Base-by-base conservation (phyloP, 2,888 invertebrate genomes). In the Helicoverpa assulta region DNA sequence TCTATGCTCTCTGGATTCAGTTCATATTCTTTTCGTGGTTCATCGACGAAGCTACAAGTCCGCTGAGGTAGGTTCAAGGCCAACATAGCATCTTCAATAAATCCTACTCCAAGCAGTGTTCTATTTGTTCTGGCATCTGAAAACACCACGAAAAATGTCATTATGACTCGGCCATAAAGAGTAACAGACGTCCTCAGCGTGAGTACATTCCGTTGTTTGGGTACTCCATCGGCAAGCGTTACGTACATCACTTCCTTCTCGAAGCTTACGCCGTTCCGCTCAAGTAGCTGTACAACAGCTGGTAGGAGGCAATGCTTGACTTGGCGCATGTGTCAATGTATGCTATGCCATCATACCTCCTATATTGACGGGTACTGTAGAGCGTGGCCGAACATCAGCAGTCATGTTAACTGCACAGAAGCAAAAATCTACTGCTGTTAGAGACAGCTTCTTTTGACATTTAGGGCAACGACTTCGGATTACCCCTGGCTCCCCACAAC, bases 401-500 rank as follows among this genome's bases (percentile, higher is more conserved):
- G n/a, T 26, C 26, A 26, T 26, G 26, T 26, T 26, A 26, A 4
- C 4, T 26, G 26, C 26, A 26, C 26, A 26, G 26, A 26, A 26
- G 26, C 26, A 26, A 26, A 26, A 26, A 33, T 59, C 59, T 12
- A 33, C 53, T 10, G 51, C 14, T 10, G 47, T 57, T n/a, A 43
- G 3, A 14, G 64, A 40, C 29, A 51, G 40, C 40, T 21, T 26
- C 26, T 14, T 26, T 19, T 65, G 10, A 10, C 40, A 40, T 2
- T 40, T 40, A 40, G 14, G 40, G 40, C 40, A 40, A 40, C 40
- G 40, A 18, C 61, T 76, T 0, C 79, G 60, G 2, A 73, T 47
- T 1, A 74, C 67, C 0, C 72, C 72, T 12, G 74, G 72, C 10
- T 57, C 57, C 12, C 79, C 74, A 61, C 76, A 80, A 5, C 76